These are phyloP conservation scores for Cantharis rustica DNA, from an alignment of 2,888 invertebrate species.

Conservation along the genomic window DNA sequence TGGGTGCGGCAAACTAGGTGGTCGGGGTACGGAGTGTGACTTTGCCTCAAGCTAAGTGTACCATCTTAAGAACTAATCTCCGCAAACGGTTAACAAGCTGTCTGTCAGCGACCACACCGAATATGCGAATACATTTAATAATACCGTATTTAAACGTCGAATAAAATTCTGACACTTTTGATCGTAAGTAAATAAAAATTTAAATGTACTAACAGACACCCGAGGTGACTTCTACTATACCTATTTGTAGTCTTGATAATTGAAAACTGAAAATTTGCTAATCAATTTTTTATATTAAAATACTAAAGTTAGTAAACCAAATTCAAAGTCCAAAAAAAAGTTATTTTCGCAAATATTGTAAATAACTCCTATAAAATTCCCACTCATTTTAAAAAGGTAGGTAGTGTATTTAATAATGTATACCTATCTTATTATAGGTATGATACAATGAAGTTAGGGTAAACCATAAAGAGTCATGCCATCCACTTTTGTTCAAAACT, in stretches of 20 bases:
- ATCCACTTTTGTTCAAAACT: no score
- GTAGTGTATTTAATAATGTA: not conserved
- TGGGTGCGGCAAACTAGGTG: conserved; percentile 32
- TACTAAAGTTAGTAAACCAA: not conserved
- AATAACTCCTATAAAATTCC: not conserved
- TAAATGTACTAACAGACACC: not conserved
- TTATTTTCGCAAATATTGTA: not conserved
- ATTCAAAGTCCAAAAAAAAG: not conserved
- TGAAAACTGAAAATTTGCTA: no score
- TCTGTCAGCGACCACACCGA: conserved; percentile 33
- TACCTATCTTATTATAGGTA: not conserved
- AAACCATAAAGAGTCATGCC: no score
- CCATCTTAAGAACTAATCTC: conserved; percentile 34
- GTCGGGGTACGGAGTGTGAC: conserved; percentile 26
- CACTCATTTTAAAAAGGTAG: not conserved
- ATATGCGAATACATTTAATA: conserved; percentile 12
- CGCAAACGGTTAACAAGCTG: conserved; percentile 33
- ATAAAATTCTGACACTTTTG: not conserved
- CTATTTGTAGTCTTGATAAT: not conserved
- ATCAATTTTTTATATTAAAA: no score
- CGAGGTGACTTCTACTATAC: not conserved
- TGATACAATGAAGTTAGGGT: not conserved
- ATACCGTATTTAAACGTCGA: conserved; percentile 3
- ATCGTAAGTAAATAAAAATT: not conserved
- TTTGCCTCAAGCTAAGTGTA: conserved; percentile 24